Conservation (phyloP, 1,140 invertebrate species). For the Hyposmocoma kahamanoa region DNA sequence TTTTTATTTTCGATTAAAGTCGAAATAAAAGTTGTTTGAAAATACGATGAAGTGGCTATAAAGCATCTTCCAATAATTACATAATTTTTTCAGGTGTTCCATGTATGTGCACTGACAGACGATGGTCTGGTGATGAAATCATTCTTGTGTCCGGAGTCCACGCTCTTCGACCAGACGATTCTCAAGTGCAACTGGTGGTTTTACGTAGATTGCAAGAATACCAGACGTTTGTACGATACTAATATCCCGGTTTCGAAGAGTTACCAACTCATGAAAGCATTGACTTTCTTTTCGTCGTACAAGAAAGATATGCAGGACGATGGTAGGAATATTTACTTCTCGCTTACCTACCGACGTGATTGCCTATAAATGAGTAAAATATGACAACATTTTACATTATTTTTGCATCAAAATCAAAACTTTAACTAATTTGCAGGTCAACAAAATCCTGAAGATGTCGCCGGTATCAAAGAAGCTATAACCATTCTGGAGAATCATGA, state of each 20-base stretch:
- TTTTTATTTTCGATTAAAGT: no score
- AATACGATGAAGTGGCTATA: no score
- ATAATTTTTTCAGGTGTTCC: slow-evolving; percentile 82
- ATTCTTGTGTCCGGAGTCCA: slow-evolving; percentile 91
- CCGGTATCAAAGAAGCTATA: slow-evolving; percentile 67
- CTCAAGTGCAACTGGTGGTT: slow-evolving; percentile 95
- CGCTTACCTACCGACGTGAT: no score
- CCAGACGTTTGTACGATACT: slow-evolving; percentile 86
- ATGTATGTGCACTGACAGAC: slow-evolving; percentile 91
- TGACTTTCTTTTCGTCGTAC: slow-evolving; percentile 89
- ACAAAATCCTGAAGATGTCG: slow-evolving; percentile 58
- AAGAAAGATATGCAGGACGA: slow-evolving; percentile 76
- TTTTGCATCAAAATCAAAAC: no score
- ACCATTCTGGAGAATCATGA: slow-evolving; percentile 65
- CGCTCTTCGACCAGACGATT: slow-evolving; percentile 91
- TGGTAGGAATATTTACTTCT: slow-evolving; percentile 20
- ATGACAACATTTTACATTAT: no score
- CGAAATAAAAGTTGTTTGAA: no score
- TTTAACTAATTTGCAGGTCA: slow-evolving; percentile 48
- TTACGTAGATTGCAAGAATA: slow-evolving; percentile 90
- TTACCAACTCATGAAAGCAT: slow-evolving; percentile 91
- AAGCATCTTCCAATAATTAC: no score
- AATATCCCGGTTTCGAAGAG: slow-evolving; percentile 93
- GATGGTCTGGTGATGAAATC: slow-evolving; percentile 92
- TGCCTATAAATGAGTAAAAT: no score